Base-by-base conservation (phyloP, 2,888 invertebrate genomes). In the Aspidiotus rigidus region DNA sequence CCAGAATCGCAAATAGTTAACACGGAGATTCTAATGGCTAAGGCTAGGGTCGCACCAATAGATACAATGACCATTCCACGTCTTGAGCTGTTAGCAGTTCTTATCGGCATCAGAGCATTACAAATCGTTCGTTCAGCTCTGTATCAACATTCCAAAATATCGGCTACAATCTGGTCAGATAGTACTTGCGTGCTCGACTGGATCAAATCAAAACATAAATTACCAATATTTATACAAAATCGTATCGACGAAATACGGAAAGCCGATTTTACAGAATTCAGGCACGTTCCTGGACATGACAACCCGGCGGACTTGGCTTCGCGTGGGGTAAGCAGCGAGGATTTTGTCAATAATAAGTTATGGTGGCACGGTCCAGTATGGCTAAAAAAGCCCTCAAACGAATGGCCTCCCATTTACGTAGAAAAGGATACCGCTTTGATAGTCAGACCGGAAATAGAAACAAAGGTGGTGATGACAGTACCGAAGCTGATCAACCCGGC, bases 351-450 rank as follows among this genome's bases (percentile, higher is more conserved):
- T 10, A 59, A 59, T 6, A 28, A 59, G 7, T 28, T 11, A 7
- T 59, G 59, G 59, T 59, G 59, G 59, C 17, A 15, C 16, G 56
- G 56, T n/a, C 56, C 56, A n/a, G 9, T 8, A 56, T 56, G 56
- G 56, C 15, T 56, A 15, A 56, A 8, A 56, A 56, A 56, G 16
- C 10, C 8, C 11, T 11, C 49, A 11, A 44, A 44, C 8, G 11
- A 11, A 8, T 44, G 49, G 49, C 49, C 49, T 8, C 49, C 49
- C 11, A 44, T 11, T 10, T 44, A 44, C 49, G 11, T 11, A 8
- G 49, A 11, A 44, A 44, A 8, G 49, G 9, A 44, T 11, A 8
- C 9, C 49, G 49, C 8, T 44, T 44, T 44, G 9, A 11, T 10
- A 44, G 8, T 11, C 11, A 11, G 11, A 8, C 49, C 11, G 11